phyloP scores from a whole-genome alignment of 1,140 invertebrate species.

The Neocloeon triangulifer region DNA sequence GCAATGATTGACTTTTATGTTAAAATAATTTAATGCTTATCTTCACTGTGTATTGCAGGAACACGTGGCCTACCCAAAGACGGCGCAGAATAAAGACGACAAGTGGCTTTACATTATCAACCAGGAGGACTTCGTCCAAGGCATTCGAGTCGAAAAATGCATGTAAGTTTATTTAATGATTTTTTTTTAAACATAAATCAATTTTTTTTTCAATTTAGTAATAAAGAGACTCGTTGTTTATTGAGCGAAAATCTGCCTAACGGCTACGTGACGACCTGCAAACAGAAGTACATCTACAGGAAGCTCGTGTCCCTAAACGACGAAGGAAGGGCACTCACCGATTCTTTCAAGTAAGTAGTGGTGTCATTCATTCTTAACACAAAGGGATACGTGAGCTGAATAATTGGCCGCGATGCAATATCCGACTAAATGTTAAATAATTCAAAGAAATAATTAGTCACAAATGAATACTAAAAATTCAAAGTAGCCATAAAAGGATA shows the following conservation, averaged over 20 bases:
- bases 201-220: conserved; percentile 15
- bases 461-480: too few species aligned
- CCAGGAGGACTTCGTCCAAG: conserved; percentile 25
- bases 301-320: conserved; percentile 23
- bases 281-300: conserved; percentile 35
- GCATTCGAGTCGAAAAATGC: conserved; percentile 28
- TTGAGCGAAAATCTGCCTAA: conserved; percentile 18
- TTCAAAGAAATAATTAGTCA: too few species aligned
- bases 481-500: too few species aligned
- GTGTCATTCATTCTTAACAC: too few species aligned
- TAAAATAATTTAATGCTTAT: neutral
- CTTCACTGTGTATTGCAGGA: conserved; percentile 12
- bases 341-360: too few species aligned
- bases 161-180: conserved; percentile 20
- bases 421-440: too few species aligned
- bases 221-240: conserved; percentile 12
- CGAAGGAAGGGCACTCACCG: conserved; percentile 21
- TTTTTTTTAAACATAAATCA: neutral
- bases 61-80: conserved; percentile 20
- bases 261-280: conserved; percentile 27
- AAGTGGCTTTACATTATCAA: conserved; percentile 32
- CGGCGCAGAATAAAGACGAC: conserved; percentile 19
- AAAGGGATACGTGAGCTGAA: too few species aligned
- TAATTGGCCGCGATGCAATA: too few species aligned
- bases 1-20: neutral